Conservation (phyloP, 2,888 invertebrate species). For the Drosophila monieri region DNA sequence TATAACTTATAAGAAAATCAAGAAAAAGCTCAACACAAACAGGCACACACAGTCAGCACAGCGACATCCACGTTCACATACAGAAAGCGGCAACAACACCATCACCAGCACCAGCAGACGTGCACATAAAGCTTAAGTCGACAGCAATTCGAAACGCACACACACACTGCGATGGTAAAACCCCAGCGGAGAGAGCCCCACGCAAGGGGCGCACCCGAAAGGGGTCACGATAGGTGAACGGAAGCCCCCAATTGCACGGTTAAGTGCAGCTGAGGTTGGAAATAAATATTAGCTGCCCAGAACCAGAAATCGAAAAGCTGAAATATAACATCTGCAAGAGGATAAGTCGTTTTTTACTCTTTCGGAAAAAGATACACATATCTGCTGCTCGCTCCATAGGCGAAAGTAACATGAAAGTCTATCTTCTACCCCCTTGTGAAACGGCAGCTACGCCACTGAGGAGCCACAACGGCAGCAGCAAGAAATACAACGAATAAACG, state of each 20-base stretch:
- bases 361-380: no score
- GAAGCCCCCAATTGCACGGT: background rate
- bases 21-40: constrained; percentile 52
- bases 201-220: background rate
- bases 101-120: constrained; percentile 34
- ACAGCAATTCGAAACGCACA: constrained; percentile 73
- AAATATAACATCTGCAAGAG: background rate
- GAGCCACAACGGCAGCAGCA: constrained; percentile 35
- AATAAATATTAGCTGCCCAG: no score
- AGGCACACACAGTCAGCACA: constrained; percentile 32
- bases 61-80: constrained; percentile 32
- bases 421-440: background rate
- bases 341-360: no score
- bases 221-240: background rate
- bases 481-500: constrained; percentile 58
- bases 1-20: constrained; percentile 53
- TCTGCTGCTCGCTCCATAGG: no score
- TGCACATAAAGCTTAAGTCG: constrained; percentile 70
- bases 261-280: background rate
- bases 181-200: constrained; percentile 19
- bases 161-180: constrained; percentile 21
- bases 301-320: background rate
- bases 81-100: constrained; percentile 23
- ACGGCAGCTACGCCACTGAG: constrained; percentile 18
- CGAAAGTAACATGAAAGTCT: background rate